Evolutionary conservation across 2,113 vertebrate species (phyloP), one percentile per base, ranked within the genome.

Genomic region (Notarius lentiginosus): DNA sequence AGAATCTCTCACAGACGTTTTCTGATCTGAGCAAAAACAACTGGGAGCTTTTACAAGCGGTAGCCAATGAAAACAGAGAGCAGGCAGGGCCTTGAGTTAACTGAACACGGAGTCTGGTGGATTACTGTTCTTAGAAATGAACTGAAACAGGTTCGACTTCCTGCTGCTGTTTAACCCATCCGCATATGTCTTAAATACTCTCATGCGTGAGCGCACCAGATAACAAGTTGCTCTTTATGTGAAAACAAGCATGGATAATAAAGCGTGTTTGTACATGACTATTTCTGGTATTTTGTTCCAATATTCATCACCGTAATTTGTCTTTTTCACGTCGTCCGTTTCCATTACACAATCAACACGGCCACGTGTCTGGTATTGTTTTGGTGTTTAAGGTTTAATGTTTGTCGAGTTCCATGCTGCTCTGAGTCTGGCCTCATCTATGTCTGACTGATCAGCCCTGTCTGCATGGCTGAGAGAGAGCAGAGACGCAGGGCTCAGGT

Each of bases 401-500:
- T 61, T 77, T 85, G 87, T 82, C 27, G 75, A 81, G 55, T 63
- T 47, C 81, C 17, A n/a, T 20, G 58, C 68, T 51, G n/a, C 72
- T 79, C 61, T 4, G 65, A 84, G 58, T 87, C 83, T 79, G 80
- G 73, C 61, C 41, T 70, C 30, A 60, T 80, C 65, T 80, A 30
- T 2, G 55, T 79, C 72, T 80, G 55, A 81, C 58, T 86, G 84
- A 80, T 84, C 75, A 70, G 84, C 73, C 80, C 66, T 79, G 86
- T 83, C 79, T 83, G 80, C 56, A 76, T 12, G 73, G 27, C 30
- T 14, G 58, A 77, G 87, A 41, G 27, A 56, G n/a, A 58, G 49
- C 11, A 30, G 14, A 41, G 66, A 34, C 34, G 41, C 56, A 8
- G 10, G 47, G 18, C 63, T 83, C 27, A 63, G 84, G 86, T 87